Evolutionary conservation across 1,140 invertebrate genomes (phyloP), one percentile per base, ranked within the genome.

Genomic region (Ganaspis sp.): DNA sequence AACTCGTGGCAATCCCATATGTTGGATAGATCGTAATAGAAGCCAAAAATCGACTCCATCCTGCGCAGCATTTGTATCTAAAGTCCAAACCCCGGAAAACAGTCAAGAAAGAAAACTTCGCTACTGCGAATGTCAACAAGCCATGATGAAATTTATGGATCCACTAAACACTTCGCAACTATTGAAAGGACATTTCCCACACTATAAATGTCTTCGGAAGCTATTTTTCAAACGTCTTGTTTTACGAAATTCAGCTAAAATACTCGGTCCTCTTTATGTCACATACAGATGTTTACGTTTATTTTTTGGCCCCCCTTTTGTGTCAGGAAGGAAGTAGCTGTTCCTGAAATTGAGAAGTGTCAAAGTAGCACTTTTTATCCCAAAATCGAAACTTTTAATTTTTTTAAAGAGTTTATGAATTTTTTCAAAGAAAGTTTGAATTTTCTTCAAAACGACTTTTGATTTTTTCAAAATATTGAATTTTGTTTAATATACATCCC

Each of bases 1-100:
- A 85, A 81, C 69, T 73, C 75, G 23, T 79, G 73, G 79, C 54
- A 69, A 69, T 19, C 71, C 64, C 58, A 72, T 80, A 72, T 58
- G 58, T 79, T 73, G n/a, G n/a, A n/a, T 64, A 76, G 19, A 9
- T 76, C 49, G 49, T 74, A 77, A 76, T 75, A 69, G 12, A 17
- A 64, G 21, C 21, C 15, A 64, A 12, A 64, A 64, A 11, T 54
- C 53, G 19, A 23, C 53, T 54, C 53, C 19, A 54, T 23, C 53
- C 53, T 54, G 53, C 21, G 53, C 19, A 54, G 19, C 19, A 54
- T 23, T 54, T 54, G 19, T 54, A 54, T 21, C 53, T 9, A 2
- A 49, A 49, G 15, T 49, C 17, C n/a, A 15, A 64, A 64, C 11
- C 9, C 58, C 58, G 58, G 58, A 64, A 64, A 64, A 64, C 58